Evolutionary conservation across 2,888 invertebrate species (phyloP).

Genomic region (Xestia sexstrigata): DNA sequence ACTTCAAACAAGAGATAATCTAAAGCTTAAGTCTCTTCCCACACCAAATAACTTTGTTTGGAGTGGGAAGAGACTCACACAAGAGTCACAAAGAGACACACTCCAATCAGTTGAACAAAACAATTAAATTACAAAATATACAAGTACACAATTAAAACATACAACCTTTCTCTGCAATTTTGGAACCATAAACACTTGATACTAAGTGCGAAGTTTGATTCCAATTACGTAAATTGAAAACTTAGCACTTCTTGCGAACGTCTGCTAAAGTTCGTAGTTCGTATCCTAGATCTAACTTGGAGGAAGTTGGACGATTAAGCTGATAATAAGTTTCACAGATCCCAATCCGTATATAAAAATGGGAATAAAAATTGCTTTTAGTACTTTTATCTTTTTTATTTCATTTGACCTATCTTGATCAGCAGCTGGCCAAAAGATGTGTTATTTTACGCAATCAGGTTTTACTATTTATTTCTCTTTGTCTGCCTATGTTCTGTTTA

Average conservation of each 20-base stretch:
- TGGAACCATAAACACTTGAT: conserved; percentile 27
- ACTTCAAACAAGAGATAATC: not conserved
- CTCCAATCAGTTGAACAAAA: not conserved
- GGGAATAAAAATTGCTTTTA: conserved; percentile 15
- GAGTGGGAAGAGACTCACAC: too few species aligned
- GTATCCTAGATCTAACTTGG: conserved; percentile 45
- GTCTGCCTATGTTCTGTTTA: not conserved
- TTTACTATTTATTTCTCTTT: not conserved
- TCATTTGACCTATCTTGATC: not conserved
- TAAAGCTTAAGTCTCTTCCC: not conserved
- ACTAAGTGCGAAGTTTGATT: conserved; percentile 53
- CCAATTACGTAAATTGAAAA: conserved; percentile 59
- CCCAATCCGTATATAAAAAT: conserved; percentile 15
- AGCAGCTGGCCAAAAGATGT: not conserved
- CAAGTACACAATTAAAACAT: conserved; percentile 8
- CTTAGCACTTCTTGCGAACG: conserved; percentile 39
- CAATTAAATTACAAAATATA: conserved; percentile 7
- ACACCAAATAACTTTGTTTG: not conserved
- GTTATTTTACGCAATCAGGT: not conserved
- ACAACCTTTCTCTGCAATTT: conserved; percentile 3
- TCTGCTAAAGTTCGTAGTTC: conserved; percentile 40
- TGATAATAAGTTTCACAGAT: conserved; percentile 46
- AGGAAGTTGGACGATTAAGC: conserved; percentile 53
- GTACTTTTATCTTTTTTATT: conserved; percentile 10
- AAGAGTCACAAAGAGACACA: too few species aligned